Evolutionary conservation across 2,113 vertebrate genomes (phyloP), one percentile per base, ranked within the genome.

Genomic region (Hypomesus transpacificus): DNA sequence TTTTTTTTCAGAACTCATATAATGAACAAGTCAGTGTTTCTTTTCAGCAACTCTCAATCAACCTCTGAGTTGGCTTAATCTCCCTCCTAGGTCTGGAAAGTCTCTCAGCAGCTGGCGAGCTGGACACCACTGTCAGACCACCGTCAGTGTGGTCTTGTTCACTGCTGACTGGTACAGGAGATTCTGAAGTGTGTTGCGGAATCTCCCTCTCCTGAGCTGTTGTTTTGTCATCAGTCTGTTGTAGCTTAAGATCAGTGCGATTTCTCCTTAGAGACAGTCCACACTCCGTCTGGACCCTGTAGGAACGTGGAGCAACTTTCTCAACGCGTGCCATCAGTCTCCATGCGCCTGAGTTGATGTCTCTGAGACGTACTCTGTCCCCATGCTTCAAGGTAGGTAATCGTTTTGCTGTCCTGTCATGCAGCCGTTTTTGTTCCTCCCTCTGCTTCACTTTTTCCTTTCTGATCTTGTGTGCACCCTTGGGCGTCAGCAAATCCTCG

Each of bases 401-500:
- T 8, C 51, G 1, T 26, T 75, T 75, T 39, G 70, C 74, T 20
- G 22, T 69, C 16, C 60, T 72, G n/a, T 76, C 60, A 11, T 75
- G 62, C 13, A 34, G 24, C 61, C 60, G 21, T 73, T 73, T 73
- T 73, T 76, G 66, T 69, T 72, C 64, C 9, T 60, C 11, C n/a
- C 67, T 78, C 18, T 20, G 17, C 66, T 69, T 24, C 26, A 56
- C 50, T 46, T 80, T 71, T 0, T 9, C 46, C 1, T 14, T 2
- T 67, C 67, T 75, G 26, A 79, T 50, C 67, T 67, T 67, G 57
- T 61, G 51, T 59, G 66, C 58, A 4, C 60, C 76, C 31, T 62
- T 68, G n/a, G 74, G 70, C 54, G 66, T 74, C 39, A 75, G 11
- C 46, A 81, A 22, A 3, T 77, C 69, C 17, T 77, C 39, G 16